Conservation (phyloP, 2,888 invertebrate species). For the Megastigmus dorsalis region DNA sequence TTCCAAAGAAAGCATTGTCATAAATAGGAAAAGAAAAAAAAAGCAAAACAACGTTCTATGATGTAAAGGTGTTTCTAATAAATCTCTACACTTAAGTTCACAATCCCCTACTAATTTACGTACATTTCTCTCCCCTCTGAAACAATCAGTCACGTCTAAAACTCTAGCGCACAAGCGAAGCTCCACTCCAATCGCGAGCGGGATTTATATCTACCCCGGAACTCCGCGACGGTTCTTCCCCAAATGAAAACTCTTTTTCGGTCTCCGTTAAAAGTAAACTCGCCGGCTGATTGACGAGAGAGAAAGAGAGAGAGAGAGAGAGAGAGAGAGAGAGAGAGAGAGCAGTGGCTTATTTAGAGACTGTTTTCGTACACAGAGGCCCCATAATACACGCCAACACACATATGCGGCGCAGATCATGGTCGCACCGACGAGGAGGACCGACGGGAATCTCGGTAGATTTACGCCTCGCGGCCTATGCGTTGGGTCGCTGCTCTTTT, state of each 20-base stretch:
- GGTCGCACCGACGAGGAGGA: too few relatives aligned
- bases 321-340: too few relatives aligned
- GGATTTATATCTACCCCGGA: constrained; percentile 39
- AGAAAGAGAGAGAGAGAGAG: too few relatives aligned
- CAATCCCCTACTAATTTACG: constrained; percentile 7
- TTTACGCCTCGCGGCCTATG: constrained; percentile 16
- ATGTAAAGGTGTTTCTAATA: constrained; percentile 11
- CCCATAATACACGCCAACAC: neutral
- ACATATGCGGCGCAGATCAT: constrained; percentile 42
- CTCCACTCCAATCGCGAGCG: constrained; percentile 9
- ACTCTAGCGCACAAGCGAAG: neutral
- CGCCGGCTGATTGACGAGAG: constrained; percentile 14
- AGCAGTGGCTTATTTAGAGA: constrained; percentile 36
- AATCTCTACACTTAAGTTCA: constrained; percentile 2
- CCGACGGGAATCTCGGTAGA: constrained; percentile 43
- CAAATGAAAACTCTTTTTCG: constrained; percentile 45
- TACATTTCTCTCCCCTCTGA: neutral
- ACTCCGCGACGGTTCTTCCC: neutral
- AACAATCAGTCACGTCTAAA: neutral
- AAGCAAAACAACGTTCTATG: neutral
- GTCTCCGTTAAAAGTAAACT: constrained; percentile 20
- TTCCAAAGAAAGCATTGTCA: too few relatives aligned
- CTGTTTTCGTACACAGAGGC: constrained; percentile 6
- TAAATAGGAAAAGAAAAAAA: constrained; percentile 25
- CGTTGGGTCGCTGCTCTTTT: neutral